Conservation (phyloP, 1,140 invertebrate species). For the Aphidius gifuensis region DNA sequence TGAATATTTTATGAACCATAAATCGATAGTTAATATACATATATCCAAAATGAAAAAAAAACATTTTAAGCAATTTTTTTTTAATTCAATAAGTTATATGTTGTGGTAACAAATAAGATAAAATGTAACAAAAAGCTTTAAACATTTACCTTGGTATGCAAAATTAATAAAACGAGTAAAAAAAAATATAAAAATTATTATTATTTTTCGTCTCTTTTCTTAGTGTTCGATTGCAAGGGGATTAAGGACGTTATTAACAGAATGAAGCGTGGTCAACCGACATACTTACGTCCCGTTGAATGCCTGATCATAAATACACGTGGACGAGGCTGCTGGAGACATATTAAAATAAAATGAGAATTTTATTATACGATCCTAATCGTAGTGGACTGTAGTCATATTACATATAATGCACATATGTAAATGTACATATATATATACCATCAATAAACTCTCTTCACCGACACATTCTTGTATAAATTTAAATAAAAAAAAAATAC, state of each 20-base stretch:
- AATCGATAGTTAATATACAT: too few species aligned
- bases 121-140: conserved; percentile 7
- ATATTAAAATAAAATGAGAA: conserved; percentile 47
- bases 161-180: background rate
- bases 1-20: too few species aligned
- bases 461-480: too few species aligned
- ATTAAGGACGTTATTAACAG: conserved; percentile 51
- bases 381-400: conserved; percentile 26
- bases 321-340: conserved; percentile 25
- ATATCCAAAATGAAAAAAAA: too few species aligned
- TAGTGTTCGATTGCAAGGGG: conserved; percentile 32
- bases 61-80: too few species aligned
- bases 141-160: background rate
- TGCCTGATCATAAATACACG: conserved; percentile 44
- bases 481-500: too few species aligned
- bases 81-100: conserved; percentile 8
- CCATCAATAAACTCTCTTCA: too few species aligned
- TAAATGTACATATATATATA: background rate
- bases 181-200: conserved; percentile 34
- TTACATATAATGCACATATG: background rate
- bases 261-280: conserved; percentile 34
- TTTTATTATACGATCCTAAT: conserved; percentile 46
- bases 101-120: conserved; percentile 4
- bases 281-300: conserved; percentile 45
- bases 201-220: background rate